Evolutionary conservation across 1,140 invertebrate genomes (phyloP).

Genomic region (Eumaeus atala): DNA sequence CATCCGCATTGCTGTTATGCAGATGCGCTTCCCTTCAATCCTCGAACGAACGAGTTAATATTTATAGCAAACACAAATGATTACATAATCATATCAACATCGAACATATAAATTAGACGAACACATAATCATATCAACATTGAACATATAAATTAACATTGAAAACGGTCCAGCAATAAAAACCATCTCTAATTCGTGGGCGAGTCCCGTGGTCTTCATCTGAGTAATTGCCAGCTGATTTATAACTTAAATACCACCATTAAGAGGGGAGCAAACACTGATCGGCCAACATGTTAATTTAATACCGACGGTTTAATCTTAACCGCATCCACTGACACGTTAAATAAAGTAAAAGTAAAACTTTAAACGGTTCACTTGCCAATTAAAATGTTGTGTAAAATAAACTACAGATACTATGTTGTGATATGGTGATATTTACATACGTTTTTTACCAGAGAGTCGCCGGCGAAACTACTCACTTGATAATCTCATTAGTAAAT

Average conservation of each 20-base stretch:
- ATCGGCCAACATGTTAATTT: constrained; percentile 49
- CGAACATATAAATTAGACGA: not conserved
- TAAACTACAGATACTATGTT: too few species aligned
- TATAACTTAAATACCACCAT: constrained; percentile 47
- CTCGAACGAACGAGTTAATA: too few species aligned
- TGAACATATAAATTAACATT: constrained; percentile 8
- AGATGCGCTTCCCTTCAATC: too few species aligned
- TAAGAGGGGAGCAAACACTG: constrained; percentile 31
- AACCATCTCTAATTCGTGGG: constrained; percentile 33
- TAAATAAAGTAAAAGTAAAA: constrained; percentile 4
- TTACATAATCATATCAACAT: not conserved
- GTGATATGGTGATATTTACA: too few species aligned
- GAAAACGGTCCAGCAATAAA: constrained; percentile 22
- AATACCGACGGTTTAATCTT: constrained; percentile 24
- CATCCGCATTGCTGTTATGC: too few species aligned
- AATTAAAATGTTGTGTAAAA: too few species aligned
- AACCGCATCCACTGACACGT: constrained; percentile 18
- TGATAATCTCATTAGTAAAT: too few species aligned
- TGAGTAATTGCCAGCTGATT: constrained; percentile 48
- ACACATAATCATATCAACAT: not conserved
- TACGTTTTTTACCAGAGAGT: too few species aligned
- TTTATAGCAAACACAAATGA: too few species aligned
- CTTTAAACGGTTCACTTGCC: not conserved
- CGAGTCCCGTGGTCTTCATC: constrained; percentile 26
- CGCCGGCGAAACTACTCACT: too few species aligned